These are phyloP conservation scores for Drosophila paranaensis DNA, from an alignment of 2,888 invertebrate genomes.

Conservation along the genomic window DNA sequence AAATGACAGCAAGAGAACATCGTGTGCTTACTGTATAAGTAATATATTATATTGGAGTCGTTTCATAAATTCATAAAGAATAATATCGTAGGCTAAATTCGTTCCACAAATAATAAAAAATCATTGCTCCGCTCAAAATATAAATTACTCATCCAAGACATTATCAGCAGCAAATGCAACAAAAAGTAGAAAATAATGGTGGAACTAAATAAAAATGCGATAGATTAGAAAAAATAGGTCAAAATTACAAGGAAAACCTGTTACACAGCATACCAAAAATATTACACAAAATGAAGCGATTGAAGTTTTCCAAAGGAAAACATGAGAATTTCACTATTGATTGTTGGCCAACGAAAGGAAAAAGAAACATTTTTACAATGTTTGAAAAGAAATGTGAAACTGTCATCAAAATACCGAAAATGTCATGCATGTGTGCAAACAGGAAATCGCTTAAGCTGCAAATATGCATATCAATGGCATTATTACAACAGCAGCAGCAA, in stretches of 20 bases:
- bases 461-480: slow-evolving; percentile 43
- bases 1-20: no score
- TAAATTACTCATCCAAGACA: background rate
- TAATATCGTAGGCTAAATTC: no score
- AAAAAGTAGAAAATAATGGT: background rate
- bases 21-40: no score
- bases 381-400: slow-evolving; percentile 11
- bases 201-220: no score
- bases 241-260: background rate
- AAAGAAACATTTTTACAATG: slow-evolving; percentile 1
- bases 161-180: background rate
- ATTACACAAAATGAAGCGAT: background rate
- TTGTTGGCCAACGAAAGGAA: background rate
- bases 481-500: slow-evolving; percentile 18
- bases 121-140: background rate
- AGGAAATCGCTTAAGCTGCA: slow-evolving; percentile 26
- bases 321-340: background rate
- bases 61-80: no score
- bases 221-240: no score
- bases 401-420: slow-evolving; percentile 25
- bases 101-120: background rate
- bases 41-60: no score
- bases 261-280: background rate
- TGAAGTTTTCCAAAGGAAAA: slow-evolving; percentile 1
- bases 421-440: slow-evolving; percentile 26